These are phyloP conservation scores for Cebus imitator DNA, from an alignment of 2,113 vertebrate species.

Conservation along the genomic window DNA sequence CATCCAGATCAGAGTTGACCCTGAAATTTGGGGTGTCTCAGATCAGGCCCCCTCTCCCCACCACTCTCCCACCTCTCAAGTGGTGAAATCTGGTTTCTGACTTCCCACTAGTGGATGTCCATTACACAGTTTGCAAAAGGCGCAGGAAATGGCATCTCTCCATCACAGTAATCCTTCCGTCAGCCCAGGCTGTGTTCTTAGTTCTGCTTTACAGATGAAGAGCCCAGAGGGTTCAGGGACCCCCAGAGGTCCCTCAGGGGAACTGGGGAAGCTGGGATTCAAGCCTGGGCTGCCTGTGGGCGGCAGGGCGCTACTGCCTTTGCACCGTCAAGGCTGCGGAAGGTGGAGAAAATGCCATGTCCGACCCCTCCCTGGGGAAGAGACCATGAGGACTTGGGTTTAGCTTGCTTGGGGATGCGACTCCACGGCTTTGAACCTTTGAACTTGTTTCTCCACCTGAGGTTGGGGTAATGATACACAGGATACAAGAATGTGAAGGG, in stretches of 20 bases:
- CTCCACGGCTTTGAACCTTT: not conserved
- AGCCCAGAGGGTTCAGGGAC: not conserved
- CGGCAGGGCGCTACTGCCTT: accelerated
- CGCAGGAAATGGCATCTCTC: accelerated
- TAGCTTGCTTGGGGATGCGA: no score
- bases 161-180: accelerated
- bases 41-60: no score
- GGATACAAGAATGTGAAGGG: accelerated
- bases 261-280: not conserved
- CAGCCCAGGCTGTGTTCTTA: not conserved
- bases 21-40: not conserved
- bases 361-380: not conserved
- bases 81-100: accelerated
- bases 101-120: no score
- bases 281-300: accelerated
- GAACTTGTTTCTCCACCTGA: not conserved
- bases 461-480: accelerated
- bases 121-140: accelerated
- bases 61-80: accelerated
- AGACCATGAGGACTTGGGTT: accelerated
- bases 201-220: not conserved
- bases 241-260: not conserved
- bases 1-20: not conserved
- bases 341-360: accelerated
- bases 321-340: accelerated